These are phyloP conservation scores for Sminthopsis crassicaudata DNA, from an alignment of 2,113 vertebrate genomes.

Conservation along the genomic window DNA sequence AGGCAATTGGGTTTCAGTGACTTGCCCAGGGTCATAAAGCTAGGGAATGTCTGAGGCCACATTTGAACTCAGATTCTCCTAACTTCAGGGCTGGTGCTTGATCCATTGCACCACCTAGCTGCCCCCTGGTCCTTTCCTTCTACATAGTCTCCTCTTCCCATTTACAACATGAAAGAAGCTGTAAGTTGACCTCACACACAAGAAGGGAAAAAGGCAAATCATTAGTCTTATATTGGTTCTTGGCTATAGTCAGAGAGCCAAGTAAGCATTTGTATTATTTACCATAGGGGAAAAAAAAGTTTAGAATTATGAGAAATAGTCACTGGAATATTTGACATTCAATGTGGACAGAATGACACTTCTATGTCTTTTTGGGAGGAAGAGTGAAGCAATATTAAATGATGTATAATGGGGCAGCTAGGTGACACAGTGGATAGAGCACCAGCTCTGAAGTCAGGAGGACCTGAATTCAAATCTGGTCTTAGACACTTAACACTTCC, in stretches of 20 bases:
- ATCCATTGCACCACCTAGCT: too few species aligned
- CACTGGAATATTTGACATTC: background rate
- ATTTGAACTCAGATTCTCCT: too few species aligned
- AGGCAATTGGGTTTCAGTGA: too few species aligned
- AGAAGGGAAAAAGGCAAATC: background rate
- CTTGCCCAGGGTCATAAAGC: too few species aligned
- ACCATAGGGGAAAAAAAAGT: background rate
- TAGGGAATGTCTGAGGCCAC: too few species aligned
- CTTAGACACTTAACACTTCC: too few species aligned
- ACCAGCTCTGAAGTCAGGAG: too few species aligned
- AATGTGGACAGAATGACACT: background rate
- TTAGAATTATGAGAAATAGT: background rate
- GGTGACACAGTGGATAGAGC: too few species aligned
- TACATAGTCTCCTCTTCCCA: background rate
- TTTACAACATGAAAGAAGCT: background rate
- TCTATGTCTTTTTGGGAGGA: background rate
- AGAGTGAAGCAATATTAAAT: background rate
- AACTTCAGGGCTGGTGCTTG: too few species aligned
- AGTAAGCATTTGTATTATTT: background rate
- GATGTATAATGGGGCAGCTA: too few species aligned
- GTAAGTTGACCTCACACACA: background rate
- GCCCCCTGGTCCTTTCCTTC: background rate
- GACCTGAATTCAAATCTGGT: too few species aligned
- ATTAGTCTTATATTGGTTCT: background rate
- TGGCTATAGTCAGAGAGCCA: background rate